Conservation (phyloP, 2,797 vertebrate species). For the Sus cebifrons region DNA sequence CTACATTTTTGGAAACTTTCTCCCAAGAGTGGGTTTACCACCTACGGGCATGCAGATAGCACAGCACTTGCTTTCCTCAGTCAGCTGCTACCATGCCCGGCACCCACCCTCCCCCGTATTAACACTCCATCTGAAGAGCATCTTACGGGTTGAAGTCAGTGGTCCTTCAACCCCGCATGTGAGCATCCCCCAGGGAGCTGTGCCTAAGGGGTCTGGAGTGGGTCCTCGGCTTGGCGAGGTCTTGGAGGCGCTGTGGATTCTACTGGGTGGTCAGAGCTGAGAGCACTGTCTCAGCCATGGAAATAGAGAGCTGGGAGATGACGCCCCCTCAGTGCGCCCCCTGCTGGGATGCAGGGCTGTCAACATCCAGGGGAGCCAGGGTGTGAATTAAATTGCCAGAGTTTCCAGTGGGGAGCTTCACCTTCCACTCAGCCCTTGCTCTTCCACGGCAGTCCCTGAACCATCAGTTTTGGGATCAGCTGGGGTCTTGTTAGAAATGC, state of each 20-base stretch:
- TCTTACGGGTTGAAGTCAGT: neutral
- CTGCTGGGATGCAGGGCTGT: neutral
- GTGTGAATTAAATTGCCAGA: neutral
- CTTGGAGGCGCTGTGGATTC: neutral
- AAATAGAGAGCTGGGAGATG: neutral
- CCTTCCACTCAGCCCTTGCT: neutral
- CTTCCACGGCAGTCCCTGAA: too few species aligned
- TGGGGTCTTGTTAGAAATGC: neutral
- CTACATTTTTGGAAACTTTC: neutral
- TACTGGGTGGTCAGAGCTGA: neutral
- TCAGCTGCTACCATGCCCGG: too few species aligned
- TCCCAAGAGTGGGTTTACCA: neutral
- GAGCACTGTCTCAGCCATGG: neutral
- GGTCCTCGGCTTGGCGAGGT: neutral
- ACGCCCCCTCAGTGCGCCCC: neutral
- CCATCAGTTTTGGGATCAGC: neutral
- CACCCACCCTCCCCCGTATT: fast-evolving
- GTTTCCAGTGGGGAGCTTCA: neutral
- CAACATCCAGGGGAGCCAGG: neutral
- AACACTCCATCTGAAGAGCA: neutral
- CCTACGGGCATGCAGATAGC: too few species aligned
- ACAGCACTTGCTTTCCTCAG: too few species aligned
- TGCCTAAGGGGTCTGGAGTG: neutral
- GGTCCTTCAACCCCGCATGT: neutral
- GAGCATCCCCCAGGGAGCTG: neutral